Base-by-base conservation (phyloP, 2,113 vertebrate genomes). In the Lates calcarifer region DNA sequence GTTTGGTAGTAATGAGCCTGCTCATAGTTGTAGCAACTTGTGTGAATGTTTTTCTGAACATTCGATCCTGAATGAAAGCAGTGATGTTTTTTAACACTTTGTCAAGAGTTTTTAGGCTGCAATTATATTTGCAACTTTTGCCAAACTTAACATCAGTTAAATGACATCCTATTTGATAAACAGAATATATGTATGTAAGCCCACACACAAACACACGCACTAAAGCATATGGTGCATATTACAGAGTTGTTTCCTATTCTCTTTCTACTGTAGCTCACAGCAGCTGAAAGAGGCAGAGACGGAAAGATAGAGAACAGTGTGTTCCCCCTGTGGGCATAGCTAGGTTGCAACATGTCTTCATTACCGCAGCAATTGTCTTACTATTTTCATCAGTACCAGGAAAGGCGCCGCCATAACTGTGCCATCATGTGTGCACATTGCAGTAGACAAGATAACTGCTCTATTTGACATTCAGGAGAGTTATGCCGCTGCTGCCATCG, bases 291-390 rank as follows among this genome's bases (percentile, higher is more conserved):
- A 85, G 72, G 78, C 77, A 15, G 69, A 82, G 77, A 79, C 53
- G 61, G 82, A 66, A 74, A 85, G 88, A 80, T 74, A 22, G 74
- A 89, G 83, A 91, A 83, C 90, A 74, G 69, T 58, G 51, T 57
- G 71, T 87, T 90, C 79, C 74, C 84, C 91, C 89, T 81, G 89
- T 90, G 91, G 92, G 86, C 88, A 78, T 62, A 81, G 85, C 87
- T 86, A 47, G 63, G 87, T 90, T 87, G 92, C 90, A 87, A 89
- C 89, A 86, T 86, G 90, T 93, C 90, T 92, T 88, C 87, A 94
- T 95, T 94, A 91, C 69, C 41, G 20, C 41, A 4, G 73, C 71
- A 87, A 89, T 93, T 91, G 88, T 90, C 86, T 87, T 71, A 71
- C 81, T 80, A 74, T 87, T 92, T 92, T 87, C 90, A 90, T 92